Evolutionary conservation across 2,113 vertebrate species (phyloP), one percentile per base, ranked within the genome.

Genomic region (Motacilla tschutschensis): DNA sequence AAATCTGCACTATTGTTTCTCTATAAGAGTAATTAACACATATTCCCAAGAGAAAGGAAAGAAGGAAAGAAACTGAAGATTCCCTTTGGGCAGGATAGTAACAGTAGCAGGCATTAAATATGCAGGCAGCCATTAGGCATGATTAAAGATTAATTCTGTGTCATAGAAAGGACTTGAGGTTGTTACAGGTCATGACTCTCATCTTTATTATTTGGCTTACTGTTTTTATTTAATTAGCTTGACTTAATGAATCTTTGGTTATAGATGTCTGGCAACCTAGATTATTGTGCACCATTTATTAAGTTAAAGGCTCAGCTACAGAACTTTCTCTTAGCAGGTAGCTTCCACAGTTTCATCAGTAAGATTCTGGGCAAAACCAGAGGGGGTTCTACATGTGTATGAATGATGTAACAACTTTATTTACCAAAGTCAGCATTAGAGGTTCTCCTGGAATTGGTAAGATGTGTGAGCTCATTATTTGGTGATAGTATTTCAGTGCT

Each of bases 141-240:
- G 94, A 97, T 97, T 96, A 96, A 97, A 97, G 93, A 96, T 97
- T 96, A 91, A 97, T 96, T 96, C 92, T 92, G 73, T 95, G 92
- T 95, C 84, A 95, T 57, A 84, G 91, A 95, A 88, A 94, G 85
- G 74, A 85, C 85, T 69, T 91, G 46, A 66, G 85, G 95, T 96
- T 82, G 76, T 91, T 94, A 92, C 90, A 95, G 94, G 96, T 96
- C 95, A 92, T 84, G 88, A 95, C 87, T 96, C 94, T 90, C 84
- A 74, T 84, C 88, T 95, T 94, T 96, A 95, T 95, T 88, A 94
- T 95, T 95, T 95, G 92, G 66, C 86, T 96, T 96, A 95, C 88
- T 94, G 85, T 95, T 97, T 97, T 96, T 95, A 96, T 96, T 96
- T 95, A 95, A 97, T 96, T 97, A 96, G 71, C 55, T 79, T 48